phyloP scores from a whole-genome alignment of 2,113 vertebrate genomes.

The Sinocyclocheilus maitianheensis region DNA sequence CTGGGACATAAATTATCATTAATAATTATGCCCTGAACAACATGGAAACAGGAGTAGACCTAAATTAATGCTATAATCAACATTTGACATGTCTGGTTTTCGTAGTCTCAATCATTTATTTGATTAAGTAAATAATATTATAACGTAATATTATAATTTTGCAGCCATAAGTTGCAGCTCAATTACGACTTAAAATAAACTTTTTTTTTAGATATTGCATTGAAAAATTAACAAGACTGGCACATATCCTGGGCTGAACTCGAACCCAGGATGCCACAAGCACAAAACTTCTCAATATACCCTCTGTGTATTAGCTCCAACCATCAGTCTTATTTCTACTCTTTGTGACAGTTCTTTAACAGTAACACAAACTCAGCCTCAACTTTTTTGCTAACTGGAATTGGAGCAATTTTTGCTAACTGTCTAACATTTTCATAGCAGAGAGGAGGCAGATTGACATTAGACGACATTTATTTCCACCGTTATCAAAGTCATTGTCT shows the following conservation, averaged over 20 bases:
- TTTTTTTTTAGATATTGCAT: background rate
- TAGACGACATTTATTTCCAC: slow-evolving; percentile 26
- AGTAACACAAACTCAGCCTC: background rate
- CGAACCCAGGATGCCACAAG: background rate
- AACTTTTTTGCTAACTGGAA: slow-evolving; percentile 4
- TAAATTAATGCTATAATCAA: background rate
- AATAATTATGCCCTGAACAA: background rate
- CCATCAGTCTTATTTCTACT: slow-evolving; percentile 9
- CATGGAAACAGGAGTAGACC: background rate
- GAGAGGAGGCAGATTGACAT: slow-evolving; percentile 17
- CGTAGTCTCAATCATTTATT: background rate
- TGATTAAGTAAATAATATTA: background rate
- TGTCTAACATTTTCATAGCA: slow-evolving; percentile 12
- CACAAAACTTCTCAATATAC: background rate
- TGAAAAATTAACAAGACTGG: background rate
- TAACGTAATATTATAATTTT: background rate
- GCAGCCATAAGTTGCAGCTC: background rate
- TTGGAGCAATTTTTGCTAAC: background rate
- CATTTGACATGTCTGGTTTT: background rate
- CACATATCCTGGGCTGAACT: background rate
- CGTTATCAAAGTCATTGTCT: slow-evolving; percentile 27
- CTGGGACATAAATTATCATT: background rate
- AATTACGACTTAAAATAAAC: background rate
- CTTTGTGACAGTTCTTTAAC: background rate
- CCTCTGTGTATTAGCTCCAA: background rate